Base-by-base conservation (phyloP, 2,113 vertebrate species). In the Colius striatus region DNA sequence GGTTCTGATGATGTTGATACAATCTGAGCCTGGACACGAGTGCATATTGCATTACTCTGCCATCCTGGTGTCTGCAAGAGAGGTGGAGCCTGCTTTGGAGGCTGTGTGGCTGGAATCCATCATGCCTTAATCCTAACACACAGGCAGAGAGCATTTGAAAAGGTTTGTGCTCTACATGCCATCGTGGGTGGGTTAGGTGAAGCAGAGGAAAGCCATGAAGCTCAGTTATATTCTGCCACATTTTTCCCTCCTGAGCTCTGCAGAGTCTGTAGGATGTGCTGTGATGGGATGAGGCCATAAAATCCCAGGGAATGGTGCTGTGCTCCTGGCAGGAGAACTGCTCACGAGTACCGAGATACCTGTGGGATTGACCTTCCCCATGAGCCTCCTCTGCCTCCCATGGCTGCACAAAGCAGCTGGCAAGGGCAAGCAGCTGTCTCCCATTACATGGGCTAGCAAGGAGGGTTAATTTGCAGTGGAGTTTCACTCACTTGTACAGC, bases 81-180 rank as follows among this genome's bases (percentile, higher is more conserved):
- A 76, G 85, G 84, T 75, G 87, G 87, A 84, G 80, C 34, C 48
- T 77, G 75, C 38, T 81, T 55, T 74, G 86, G 72, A 66, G 63
- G 62, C 71, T 48, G 34, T 2, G 7, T 79, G 10, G 45, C 61
- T 2, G 0, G 72, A 54, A 71, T 72, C 65, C 38, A 5, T 71
- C 22, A 6, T 23, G 6, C 48, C 41, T 89, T 66, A 89, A 53
- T 50, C 53, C 50, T 50, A 17, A 61, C 12, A 12, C 36, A 2
- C 1, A 6, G 12, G 15, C 50, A 25, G 36, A 55, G 47, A 57
- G 68, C 30, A 0, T 77, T 90, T 65, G 70, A 30, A 61, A 45
- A 73, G 58, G 10, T 45, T n/a, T 77, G 47, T 41, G 16, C 53
- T 72, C 60, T 47, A 13, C 0, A 0, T 86, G 80, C 53, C 60